These are phyloP conservation scores for Tinea pellionella DNA, from an alignment of 2,888 invertebrate species.

Conservation along the genomic window DNA sequence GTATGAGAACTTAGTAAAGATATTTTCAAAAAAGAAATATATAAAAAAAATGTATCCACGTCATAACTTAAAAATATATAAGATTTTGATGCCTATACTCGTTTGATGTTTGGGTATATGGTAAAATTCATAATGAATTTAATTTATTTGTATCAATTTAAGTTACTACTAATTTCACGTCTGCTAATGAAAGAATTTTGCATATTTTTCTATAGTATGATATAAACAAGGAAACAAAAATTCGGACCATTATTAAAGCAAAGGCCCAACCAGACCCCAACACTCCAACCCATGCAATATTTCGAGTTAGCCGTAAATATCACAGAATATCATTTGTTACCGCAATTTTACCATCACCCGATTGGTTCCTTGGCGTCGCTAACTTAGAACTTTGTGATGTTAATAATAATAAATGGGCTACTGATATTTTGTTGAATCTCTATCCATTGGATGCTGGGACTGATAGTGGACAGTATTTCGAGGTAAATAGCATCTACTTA, in stretches of 20 bases:
- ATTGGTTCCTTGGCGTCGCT: conserved; percentile 96
- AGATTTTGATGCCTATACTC: too few relatives aligned
- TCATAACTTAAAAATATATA: too few relatives aligned
- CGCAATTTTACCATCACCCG: conserved; percentile 76
- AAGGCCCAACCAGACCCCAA: conserved; percentile 36
- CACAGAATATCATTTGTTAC: conserved; percentile 50
- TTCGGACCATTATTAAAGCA: conserved; percentile 54
- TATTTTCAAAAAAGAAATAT: too few relatives aligned
- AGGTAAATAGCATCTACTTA: too few relatives aligned
- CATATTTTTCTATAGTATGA: too few relatives aligned
- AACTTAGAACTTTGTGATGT: conserved; percentile 87
- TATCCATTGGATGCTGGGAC: conserved; percentile 97
- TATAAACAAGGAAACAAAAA: conserved; percentile 16
- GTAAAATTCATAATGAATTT: too few relatives aligned
- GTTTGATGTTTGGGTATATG: too few relatives aligned
- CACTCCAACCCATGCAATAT: conserved; percentile 38
- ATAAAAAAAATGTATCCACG: too few relatives aligned
- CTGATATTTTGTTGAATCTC: conserved; percentile 82
- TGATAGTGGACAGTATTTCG: conserved; percentile 90
- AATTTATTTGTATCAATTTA: too few relatives aligned
- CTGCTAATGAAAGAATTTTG: too few relatives aligned
- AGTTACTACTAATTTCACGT: too few relatives aligned
- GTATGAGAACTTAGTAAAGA: too few relatives aligned
- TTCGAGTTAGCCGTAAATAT: conserved; percentile 40
- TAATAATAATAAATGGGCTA: conserved; percentile 77